A percentile compares a stretch with the other conserved stretches of the same genome.
phyloP scores from a whole-genome alignment of 2,113 vertebrate genomes.

The Pygoscelis adeliae region DNA sequence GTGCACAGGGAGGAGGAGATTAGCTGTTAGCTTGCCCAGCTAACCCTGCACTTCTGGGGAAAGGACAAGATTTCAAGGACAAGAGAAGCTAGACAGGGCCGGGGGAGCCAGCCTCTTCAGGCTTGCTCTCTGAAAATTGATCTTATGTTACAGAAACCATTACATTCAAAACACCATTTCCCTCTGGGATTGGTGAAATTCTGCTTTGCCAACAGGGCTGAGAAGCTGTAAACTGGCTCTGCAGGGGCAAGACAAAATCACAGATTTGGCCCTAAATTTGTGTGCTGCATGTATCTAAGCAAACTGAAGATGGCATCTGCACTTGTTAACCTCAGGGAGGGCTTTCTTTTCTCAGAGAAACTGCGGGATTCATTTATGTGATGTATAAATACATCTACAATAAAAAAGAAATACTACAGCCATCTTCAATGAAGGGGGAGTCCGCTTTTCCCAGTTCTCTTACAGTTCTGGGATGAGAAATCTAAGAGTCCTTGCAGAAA shows the following conservation, averaged over 20 bases:
- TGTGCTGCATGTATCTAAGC: neutral
- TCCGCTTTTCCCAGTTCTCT: neutral
- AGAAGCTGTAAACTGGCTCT: neutral
- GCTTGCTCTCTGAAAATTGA: neutral
- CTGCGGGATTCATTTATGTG: neutral
- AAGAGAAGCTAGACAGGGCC: neutral
- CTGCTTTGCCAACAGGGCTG: neutral
- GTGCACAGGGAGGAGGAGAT: neutral
- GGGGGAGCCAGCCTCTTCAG: neutral
- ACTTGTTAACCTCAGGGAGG: neutral
- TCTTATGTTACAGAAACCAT: neutral
- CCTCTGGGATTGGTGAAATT: neutral
- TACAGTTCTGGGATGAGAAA: neutral
- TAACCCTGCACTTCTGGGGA: neutral
- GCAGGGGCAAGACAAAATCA: neutral
- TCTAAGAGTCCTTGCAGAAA: neutral
- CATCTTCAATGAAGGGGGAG: neutral
- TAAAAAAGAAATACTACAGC: neutral
- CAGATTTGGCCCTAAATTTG: neutral
- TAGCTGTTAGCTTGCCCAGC: neutral
- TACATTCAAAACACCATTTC: neutral
- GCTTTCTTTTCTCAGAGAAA: neutral
- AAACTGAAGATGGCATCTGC: neutral
- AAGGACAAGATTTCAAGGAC: neutral
- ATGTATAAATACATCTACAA: neutral